Evolutionary conservation across 92 coral and sea anemone genomes (phyloP), one percentile per base, ranked within the genome.

Genomic region (Parazoanthus atlanticus): DNA sequence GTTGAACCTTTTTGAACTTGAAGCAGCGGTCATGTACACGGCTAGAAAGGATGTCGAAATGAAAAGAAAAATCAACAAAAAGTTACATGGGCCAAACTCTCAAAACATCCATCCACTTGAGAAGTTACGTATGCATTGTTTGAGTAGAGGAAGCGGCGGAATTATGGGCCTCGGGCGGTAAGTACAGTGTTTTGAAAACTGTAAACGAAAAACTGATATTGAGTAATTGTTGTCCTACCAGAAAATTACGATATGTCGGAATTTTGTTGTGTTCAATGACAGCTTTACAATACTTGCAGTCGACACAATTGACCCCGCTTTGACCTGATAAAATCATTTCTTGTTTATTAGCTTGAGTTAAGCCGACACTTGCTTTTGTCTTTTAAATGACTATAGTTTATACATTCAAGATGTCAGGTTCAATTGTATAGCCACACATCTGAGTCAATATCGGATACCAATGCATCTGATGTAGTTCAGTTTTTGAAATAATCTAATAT

Each of bases 91-190:
- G 19, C 58, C 66, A 33, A 73, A 54, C 17, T 89, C 93, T 3
- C 56, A 79, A 23, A 70, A 81, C 19, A 65, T 93, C 8, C 76
- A 91, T 74, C 98, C 99, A 0, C 29, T 91, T 32, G 99, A 97
- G 82, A 52, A 88, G 26, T 86, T 97, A 19, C 77, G 99, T 38
- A 81, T 89, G 85, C 86, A 93, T 23, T 97, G 99, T 85, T 88
- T 97, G 12, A 79, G 97, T 46, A 91, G 98, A 41, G 99, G 99
- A 4, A 92, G 94, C 23, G 88, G 89, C 29, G 99, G 99, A 5
- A 97, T 97, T 34, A 89, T 95, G 89, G 99, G 97, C 28, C 77
- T 97, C 8, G 98, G 97, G 79, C 90, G 99, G 98, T 97, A 86
- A 79, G 93, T 73, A 3, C 29, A 31, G 1, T 2, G 19, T 61